Evolutionary conservation across 2,888 invertebrate genomes (phyloP).

Genomic region (Microctonus aethiopoides): DNA sequence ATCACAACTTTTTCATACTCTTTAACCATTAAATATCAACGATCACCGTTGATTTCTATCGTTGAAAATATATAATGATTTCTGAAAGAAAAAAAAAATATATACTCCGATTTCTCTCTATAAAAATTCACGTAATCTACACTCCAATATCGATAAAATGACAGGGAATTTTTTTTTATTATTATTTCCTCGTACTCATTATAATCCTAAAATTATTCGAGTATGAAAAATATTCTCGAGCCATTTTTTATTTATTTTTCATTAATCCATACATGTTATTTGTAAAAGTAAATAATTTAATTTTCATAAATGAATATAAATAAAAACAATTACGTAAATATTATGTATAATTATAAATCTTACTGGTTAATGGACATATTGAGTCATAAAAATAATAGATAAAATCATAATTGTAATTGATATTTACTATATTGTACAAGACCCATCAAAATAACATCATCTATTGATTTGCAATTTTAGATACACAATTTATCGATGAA

Average conservation of each 20-base stretch:
- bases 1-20: background rate
- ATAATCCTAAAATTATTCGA: background rate
- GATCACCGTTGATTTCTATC: background rate
- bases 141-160: background rate
- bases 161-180: background rate
- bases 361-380: no score
- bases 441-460: background rate
- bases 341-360: no score
- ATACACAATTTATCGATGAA: background rate
- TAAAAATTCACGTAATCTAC: background rate
- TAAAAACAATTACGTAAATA: no score
- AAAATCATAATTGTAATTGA: no score
- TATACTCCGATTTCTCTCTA: no score
- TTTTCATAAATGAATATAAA: no score
- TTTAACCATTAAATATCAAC: conserved; percentile 2
- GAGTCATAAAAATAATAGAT: no score
- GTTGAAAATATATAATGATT: background rate
- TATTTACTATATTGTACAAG: no score
- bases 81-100: no score
- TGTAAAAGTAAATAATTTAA: no score
- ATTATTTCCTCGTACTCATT: background rate
- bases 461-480: background rate
- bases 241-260: background rate
- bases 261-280: no score
- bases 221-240: background rate